Percentiles rank a stretch among this genome's conserved stretches.
Evolutionary conservation across 1,140 invertebrate genomes (phyloP).

Genomic region (Monomorium pharaonis): DNA sequence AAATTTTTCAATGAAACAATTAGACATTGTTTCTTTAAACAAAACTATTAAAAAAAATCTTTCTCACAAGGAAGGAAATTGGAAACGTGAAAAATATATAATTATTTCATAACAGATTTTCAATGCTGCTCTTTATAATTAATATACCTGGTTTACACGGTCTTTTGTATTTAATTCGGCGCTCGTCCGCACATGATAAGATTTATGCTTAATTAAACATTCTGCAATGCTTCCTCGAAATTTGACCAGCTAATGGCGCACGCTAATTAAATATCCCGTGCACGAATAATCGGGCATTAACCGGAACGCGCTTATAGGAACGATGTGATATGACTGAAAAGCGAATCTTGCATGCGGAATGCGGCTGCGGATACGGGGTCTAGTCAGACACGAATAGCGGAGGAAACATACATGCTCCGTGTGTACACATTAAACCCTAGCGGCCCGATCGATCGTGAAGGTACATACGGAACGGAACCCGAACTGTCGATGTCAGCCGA

Average conservation of each 20-base stretch:
- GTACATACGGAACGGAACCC: constrained; percentile 3
- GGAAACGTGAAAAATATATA: not conserved
- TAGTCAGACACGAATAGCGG: constrained; percentile 6
- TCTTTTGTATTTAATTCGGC: constrained; percentile 7
- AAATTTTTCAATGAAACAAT: not conserved
- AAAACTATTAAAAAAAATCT: not conserved
- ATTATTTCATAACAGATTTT: not conserved
- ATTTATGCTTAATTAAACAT: constrained; percentile 3
- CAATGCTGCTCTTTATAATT: not conserved
- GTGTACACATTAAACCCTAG: constrained; percentile 50
- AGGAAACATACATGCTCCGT: constrained; percentile 32
- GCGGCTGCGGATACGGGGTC: not conserved
- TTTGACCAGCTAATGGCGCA: constrained; percentile 15
- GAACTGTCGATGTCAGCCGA: constrained; percentile 50
- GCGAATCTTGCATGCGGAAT: constrained; percentile 33
- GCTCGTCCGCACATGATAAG: not conserved
- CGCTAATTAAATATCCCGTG: constrained; percentile 24
- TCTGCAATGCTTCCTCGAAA: not conserved
- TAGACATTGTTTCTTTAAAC: not conserved
- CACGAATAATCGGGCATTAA: constrained; percentile 22
- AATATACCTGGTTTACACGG: not conserved
- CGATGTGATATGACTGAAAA: constrained; percentile 33
- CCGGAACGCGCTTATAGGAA: not conserved
- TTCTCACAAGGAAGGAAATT: not conserved
- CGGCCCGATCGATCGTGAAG: constrained; percentile 56